Evolutionary conservation across 2,888 invertebrate species (phyloP), one percentile per base, ranked within the genome.

Genomic region (Matsumyia berberina): DNA sequence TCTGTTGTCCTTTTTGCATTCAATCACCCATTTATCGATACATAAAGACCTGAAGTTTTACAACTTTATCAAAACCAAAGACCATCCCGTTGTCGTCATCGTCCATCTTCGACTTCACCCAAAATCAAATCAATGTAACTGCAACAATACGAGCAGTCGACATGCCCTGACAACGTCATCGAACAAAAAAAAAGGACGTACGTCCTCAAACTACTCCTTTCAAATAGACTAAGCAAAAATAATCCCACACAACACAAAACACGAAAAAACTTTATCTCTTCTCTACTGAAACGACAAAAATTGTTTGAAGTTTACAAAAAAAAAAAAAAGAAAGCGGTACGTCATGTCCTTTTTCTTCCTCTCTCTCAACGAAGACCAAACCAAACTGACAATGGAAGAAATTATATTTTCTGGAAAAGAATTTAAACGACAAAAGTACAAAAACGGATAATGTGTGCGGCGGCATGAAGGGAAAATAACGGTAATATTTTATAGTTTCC

Each of bases 401-500:
- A 83, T 83, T 83, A 78, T 83, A 73, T 74, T 78, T 83, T 78
- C 73, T 49, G 11, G 11, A 42, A 72, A 60, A 60, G 78, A 83
- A 74, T 83, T 83, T 78, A 83, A 24, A 73, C 67, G 83, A 78
- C 46, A 77, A 66, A 66, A 70, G 37, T 15, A 72, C 29, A 49
- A 66, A 62, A 69, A 35, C 17, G 66, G 53, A 76, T 73, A 67
- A 80, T 80, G 73, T 73, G 73, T 53, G 67, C 17, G 46, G 29
- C 24, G 24, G 51, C 37, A 73, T 72, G 73, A 69, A 62, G 49
- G 55, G 31, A 69, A 78, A 69, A 83, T 83, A 83, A 64, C 73
- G 83, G 73, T 83, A 79, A 78, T 83, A 83, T 83, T 78, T 83
- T 73, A 83, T 74, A 78, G 82, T 72, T 73, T 57, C 17, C 11